Base-by-base conservation (phyloP, 2,797 vertebrate genomes). In the Glossophaga mutica region DNA sequence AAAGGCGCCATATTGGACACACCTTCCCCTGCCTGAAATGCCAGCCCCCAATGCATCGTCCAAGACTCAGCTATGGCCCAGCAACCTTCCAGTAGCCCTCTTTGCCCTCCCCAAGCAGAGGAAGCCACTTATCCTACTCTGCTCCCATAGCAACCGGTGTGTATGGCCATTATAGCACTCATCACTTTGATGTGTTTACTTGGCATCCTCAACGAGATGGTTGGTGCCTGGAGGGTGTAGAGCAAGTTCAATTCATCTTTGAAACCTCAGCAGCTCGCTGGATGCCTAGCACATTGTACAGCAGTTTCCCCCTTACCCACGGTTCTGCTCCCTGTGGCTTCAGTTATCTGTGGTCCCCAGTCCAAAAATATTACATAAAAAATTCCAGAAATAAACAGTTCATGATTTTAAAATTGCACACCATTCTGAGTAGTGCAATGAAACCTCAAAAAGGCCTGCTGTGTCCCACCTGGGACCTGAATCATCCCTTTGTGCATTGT, bases 101-200 rank as follows among this genome's bases (percentile, higher is more conserved):
- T 46, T 15, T 92, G 46, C n/a, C 59, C 29, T 94, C 83, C 62
- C 21, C 24, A 85, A 67, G 86, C 91, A 85, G 74, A 94, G 39
- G 55, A 94, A 90, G 70, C 70, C 46, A 22, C 68, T 78, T 76
- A 78, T 82, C 90, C 81, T 52, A 59, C 50, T 90, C 88, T 94
- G 96, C 91, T 94, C 82, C 96, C 94, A 91, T 95, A 95, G 96
- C 96, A 97, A 95, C 97, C 29, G 0, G 73, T 78, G 39, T 76
- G 16, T 34, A 46, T 86, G 88, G 90, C 94, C 82, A 76, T 94
- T 88, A 96, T 29, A 90, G 86, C 92, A 87, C 87, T 96, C 95
- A 94, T 6, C 70, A 91, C 83, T 96, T 89, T 55, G 94, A 89
- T 91, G 77, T 10, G 14, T 94, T 96, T 92, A 95, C 93, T 96